These are phyloP conservation scores for Mystacornis crossleyi DNA, from an alignment of 2,113 vertebrate genomes.

Conservation along the genomic window DNA sequence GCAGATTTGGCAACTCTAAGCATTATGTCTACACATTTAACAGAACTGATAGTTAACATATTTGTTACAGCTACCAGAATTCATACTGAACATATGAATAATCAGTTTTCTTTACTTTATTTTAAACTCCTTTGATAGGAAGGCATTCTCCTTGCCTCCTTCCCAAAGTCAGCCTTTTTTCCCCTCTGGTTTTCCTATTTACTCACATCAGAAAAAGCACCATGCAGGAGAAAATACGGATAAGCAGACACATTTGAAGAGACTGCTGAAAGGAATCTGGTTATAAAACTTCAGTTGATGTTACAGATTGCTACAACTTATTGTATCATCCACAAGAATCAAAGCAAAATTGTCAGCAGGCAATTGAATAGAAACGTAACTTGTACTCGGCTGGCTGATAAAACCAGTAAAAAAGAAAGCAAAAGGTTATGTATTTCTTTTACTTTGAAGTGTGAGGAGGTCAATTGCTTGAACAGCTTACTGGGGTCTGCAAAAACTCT, in stretches of 20 bases:
- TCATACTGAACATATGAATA: background rate
- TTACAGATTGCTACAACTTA: background rate
- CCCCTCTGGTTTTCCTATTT: background rate
- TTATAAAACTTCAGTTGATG: background rate
- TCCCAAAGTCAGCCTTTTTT: background rate
- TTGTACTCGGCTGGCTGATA: background rate
- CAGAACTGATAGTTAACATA: background rate
- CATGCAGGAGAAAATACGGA: background rate
- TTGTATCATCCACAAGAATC: background rate
- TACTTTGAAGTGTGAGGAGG: background rate
- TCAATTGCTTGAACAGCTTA: background rate
- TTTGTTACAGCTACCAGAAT: background rate
- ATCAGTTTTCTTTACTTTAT: background rate
- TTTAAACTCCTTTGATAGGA: background rate
- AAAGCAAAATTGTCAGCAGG: background rate
- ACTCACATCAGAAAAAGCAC: background rate
- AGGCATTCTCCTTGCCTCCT: background rate
- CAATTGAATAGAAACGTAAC: background rate
- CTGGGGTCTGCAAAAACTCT: background rate
- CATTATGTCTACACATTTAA: background rate
- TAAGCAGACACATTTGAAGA: background rate
- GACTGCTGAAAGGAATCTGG: background rate
- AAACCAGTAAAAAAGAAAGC: background rate
- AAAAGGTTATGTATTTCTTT: background rate
- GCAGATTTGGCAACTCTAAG: background rate